Conservation (phyloP, 2,797 vertebrate species). For the Columba guinea region DNA sequence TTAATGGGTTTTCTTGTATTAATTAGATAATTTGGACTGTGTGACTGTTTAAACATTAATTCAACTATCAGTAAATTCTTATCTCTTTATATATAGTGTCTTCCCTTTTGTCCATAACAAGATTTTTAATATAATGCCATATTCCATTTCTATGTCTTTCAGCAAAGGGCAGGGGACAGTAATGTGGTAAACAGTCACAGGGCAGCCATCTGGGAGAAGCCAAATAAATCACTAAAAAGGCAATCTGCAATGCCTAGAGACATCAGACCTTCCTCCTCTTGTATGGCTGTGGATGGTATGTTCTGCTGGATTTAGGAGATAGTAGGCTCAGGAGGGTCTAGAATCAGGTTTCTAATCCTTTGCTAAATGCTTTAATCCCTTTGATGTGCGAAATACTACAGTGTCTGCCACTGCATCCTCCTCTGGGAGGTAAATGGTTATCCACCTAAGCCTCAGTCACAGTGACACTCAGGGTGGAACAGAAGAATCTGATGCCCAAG, state of each 20-base stretch:
- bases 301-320: background rate
- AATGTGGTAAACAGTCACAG: background rate
- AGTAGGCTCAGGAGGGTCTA: background rate
- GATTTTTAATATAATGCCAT: background rate
- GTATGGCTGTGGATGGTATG: background rate
- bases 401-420: background rate
- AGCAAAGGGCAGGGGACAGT: background rate
- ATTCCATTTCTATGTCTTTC: background rate
- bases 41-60: background rate
- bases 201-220: background rate
- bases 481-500: background rate
- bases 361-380: slow-evolving; percentile 22
- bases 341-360: slow-evolving; percentile 35
- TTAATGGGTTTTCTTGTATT: background rate
- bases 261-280: slow-evolving; percentile 3
- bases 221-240: background rate
- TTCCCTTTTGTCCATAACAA: background rate
- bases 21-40: background rate
- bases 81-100: background rate
- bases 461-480: background rate
- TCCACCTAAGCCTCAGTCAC: background rate
- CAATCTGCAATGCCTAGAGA: background rate
- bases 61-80: background rate
- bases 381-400: slow-evolving; percentile 37
- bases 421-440: slow-evolving; percentile 3